phyloP scores from a whole-genome alignment of 1,140 invertebrate species.

The Danaus plexippus region DNA sequence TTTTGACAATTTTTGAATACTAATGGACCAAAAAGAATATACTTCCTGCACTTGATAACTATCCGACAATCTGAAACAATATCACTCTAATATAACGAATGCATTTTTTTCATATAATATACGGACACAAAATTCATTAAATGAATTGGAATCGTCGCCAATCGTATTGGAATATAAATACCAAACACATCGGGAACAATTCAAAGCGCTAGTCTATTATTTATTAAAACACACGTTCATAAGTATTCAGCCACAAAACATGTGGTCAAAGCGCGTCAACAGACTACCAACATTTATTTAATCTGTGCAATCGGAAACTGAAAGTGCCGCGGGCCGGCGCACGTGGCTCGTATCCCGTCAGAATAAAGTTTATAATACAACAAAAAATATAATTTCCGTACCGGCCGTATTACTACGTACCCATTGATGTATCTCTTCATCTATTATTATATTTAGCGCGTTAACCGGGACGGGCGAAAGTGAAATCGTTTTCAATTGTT shows the following conservation, averaged over 20 bases:
- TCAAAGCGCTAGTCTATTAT: conserved; percentile 29
- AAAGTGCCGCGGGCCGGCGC: conserved; percentile 36
- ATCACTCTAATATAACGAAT: too few species aligned
- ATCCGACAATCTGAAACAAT: too few species aligned
- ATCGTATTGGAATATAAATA: too few species aligned
- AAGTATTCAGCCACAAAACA: conserved; percentile 30
- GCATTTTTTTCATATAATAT: too few species aligned
- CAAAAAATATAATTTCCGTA: conserved; percentile 6
- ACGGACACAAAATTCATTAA: too few species aligned
- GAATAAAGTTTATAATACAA: conserved; percentile 14
- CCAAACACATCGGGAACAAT: conserved; percentile 20
- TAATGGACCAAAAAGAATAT: too few species aligned
- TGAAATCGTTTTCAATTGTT: conserved; percentile 67
- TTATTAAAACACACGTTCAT: conserved; percentile 33
- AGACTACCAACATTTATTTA: conserved; percentile 32
- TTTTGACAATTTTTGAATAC: too few species aligned
- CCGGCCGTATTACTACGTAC: conserved; percentile 4
- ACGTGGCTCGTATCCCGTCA: conserved; percentile 7
- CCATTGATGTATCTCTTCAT: conserved; percentile 56
- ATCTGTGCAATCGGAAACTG: conserved; percentile 45
- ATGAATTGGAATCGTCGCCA: too few species aligned
- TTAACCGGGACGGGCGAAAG: conserved; percentile 54
- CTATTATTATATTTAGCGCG: conserved; percentile 68
- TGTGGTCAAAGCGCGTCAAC: conserved; percentile 26
- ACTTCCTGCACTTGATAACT: too few species aligned